Evolutionary conservation across 53 echinoderm and acorn worm genomes (phyloP).

Genomic region (Paelopatides confundens): DNA sequence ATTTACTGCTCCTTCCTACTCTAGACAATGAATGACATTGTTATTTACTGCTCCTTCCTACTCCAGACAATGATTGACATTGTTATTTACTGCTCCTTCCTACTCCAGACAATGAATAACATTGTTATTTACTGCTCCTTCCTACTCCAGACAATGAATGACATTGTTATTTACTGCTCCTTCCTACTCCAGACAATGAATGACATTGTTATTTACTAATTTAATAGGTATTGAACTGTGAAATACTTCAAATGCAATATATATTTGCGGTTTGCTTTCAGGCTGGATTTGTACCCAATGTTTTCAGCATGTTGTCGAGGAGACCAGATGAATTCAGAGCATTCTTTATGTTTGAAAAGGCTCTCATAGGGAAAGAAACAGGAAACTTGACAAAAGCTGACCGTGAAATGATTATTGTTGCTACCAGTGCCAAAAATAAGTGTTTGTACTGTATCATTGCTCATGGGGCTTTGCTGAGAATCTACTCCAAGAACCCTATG

Average conservation of each 20-base stretch:
- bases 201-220: too few relatives aligned
- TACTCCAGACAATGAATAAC: too few relatives aligned
- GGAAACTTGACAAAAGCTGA: conserved; percentile 96
- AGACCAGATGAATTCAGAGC: conserved; percentile 93
- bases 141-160: too few relatives aligned
- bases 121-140: too few relatives aligned
- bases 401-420: conserved; percentile 91
- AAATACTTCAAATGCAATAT: background rate
- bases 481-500: conserved; percentile 87
- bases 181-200: too few relatives aligned
- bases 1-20: too few relatives aligned
- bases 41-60: too few relatives aligned
- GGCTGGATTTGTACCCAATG: conserved; percentile 95
- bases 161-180: too few relatives aligned
- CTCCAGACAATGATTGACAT: too few relatives aligned
- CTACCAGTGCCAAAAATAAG: conserved; percentile 88
- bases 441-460: conserved; percentile 93
- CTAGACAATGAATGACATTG: too few relatives aligned
- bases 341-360: conserved; percentile 88
- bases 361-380: conserved; percentile 86
- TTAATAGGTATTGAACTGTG: too few relatives aligned
- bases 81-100: too few relatives aligned
- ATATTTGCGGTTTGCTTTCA: conserved; percentile 21
- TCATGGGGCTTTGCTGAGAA: conserved; percentile 86
- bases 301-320: conserved; percentile 85